Evolutionary conservation across 2,888 invertebrate species (phyloP), one percentile per base, ranked within the genome.

Genomic region (Lepidocyrtinus sp.): DNA sequence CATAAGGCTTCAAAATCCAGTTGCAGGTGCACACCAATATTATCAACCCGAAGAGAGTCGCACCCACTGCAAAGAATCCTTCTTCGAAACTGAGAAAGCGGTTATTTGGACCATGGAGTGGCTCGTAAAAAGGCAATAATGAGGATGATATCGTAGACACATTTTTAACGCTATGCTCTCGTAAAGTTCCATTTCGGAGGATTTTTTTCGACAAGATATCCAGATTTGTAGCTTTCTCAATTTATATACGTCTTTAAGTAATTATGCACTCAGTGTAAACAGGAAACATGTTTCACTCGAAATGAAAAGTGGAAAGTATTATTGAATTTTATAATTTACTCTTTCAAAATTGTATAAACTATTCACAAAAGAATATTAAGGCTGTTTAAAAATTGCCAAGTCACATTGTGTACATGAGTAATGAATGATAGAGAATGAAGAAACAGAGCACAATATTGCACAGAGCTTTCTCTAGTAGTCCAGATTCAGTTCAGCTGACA

Each of bases 1-100:
- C 78, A 62, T 78, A 78, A 19, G 78, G 78, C 62, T 59, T 72
- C 62, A 78, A 62, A 27, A 78, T 78, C 78, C 78, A 78, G 50
- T 78, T 78, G 26, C 78, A 78, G 3, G 72, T 78, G 63, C 72
- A 78, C 15, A 78, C 26, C 0, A 78, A 22, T 0, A 78, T 25
- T 15, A 78, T 70, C 12, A 78, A 25, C 3, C 78, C 78, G 5
- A 78, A 27, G 1, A 78, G 65, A 9, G 78, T 73, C 12, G 78
- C 78, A 12, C 78, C 73, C 27, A 78, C 73, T 5, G 78, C 78
- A n/a, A 78, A 26, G 21, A 78, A 73, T 2, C 73, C 78, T 45
- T 78, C 72, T 27, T 78, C 69, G 27, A 78, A 78, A 45, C 73
- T 78, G 50, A 78, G 73, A n/a, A 73, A 69, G 21, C 78, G 78